phyloP scores from a whole-genome alignment of 2,797 vertebrate genomes.

The Hirundo rustica region DNA sequence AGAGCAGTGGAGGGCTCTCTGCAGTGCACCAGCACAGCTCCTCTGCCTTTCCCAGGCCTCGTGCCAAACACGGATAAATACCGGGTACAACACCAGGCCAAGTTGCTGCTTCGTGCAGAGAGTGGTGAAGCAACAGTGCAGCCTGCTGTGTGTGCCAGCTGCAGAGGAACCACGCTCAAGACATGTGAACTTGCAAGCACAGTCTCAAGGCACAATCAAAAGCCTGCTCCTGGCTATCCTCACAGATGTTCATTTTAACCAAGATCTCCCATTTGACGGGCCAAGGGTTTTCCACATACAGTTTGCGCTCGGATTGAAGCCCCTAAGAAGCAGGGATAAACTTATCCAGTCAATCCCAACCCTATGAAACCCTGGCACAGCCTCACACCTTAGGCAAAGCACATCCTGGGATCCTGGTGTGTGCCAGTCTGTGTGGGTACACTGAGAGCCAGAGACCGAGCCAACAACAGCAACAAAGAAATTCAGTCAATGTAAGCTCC shows the following conservation, averaged over 20 bases:
- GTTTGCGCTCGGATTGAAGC: not conserved
- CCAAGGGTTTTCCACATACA: not conserved
- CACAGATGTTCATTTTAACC: not conserved
- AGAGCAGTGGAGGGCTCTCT: fast-evolving
- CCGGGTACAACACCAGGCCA: not conserved
- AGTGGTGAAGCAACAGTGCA: not conserved
- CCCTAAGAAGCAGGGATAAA: not conserved
- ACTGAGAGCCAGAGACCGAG: not conserved
- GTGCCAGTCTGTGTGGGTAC: not conserved
- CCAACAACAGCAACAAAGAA: not conserved
- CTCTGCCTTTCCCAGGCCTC: not conserved
- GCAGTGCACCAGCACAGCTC: fast-evolving
- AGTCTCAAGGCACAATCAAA: not conserved
- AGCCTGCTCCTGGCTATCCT: not conserved
- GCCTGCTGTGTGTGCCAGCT: not conserved
- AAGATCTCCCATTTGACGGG: not conserved
- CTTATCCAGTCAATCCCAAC: not conserved
- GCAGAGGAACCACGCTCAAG: not conserved
- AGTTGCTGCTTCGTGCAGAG: not conserved
- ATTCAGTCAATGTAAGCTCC: not conserved
- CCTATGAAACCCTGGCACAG: not conserved
- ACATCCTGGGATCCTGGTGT: not conserved
- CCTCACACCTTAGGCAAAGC: not conserved
- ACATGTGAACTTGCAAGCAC: not conserved
- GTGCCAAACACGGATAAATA: fast-evolving